phyloP scores from a whole-genome alignment of 2,797 vertebrate species.

The Muraenolepis orangiensis region DNA sequence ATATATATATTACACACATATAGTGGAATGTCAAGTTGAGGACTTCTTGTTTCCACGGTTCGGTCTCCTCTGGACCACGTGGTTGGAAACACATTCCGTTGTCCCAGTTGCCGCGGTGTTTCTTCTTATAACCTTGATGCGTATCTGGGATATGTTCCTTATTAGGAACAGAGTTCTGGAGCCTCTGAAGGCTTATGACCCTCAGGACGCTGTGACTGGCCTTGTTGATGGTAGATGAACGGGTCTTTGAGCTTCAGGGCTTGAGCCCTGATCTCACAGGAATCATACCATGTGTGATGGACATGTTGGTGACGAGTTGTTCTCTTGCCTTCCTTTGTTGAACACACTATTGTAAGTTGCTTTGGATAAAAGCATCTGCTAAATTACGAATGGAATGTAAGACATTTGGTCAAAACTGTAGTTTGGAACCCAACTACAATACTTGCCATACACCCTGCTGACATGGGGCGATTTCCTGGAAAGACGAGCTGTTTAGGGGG shows the following conservation, averaged over 20 bases:
- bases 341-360: too few species aligned
- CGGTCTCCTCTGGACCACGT: background rate
- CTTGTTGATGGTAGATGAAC: background rate
- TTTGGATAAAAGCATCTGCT: too few species aligned
- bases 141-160: background rate
- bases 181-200: background rate
- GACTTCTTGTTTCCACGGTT: background rate
- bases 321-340: too few species aligned
- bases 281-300: background rate
- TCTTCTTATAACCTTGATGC: slow-evolving; percentile 1
- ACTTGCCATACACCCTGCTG: background rate
- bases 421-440: background rate
- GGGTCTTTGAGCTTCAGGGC: background rate
- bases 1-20: too few species aligned
- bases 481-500: background rate
- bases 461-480: background rate
- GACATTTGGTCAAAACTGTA: background rate
- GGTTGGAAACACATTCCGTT: background rate
- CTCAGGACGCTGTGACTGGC: background rate
- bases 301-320: too few species aligned
- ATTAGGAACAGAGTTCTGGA: background rate
- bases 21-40: background rate
- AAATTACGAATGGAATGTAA: too few species aligned
- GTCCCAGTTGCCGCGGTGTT: background rate
- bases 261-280: background rate